Base-by-base conservation (phyloP, 1,140 invertebrate species). In the Papilio helenus region DNA sequence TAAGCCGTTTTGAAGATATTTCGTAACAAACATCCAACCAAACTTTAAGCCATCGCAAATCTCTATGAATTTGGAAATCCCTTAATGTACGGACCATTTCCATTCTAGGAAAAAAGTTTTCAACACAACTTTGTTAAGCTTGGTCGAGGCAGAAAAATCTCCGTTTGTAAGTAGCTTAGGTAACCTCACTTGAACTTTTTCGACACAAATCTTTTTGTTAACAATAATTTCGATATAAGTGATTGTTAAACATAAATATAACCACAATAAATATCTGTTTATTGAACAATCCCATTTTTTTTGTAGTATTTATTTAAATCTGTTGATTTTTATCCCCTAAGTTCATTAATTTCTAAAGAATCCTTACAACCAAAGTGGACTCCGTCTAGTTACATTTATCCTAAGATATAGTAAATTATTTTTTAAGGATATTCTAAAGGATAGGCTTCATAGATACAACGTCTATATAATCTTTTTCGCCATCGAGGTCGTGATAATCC, bases 51-150 rank as follows among this genome's bases (percentile, higher is more conserved):
- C 51, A 55, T 55, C 9, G n/a, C n/a, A 55, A 55, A 55, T 55
- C 51, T 55, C 49, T 51, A 51, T 51, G 14, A 51, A 18, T 12
- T 51, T 51, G 16, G 16, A 51, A 51, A 51, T 51, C 49, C 49
- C 18, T 55, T 55, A 55, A 55, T 55, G 51, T 55, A 55, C n/a
- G 51, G 46, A 18, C 51, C n/a, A 55, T 55, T 55, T 55, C 51
- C 51, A 55, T 55, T 55, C n/a, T 10, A 55, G 51, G 51, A 18
- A 55, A 55, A 55, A 55, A 55, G 18, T 55, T 55, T 20, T 2
- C n/a, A 20, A 9, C n/a, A 55, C n/a, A 55, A 55, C 51, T 55
- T 55, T 55, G n/a, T 55, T 55, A 20, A 55, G 51, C 51, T 20
- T 55, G 5, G 51, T 55, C 51, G 51, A 55, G 51, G 51, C 51